These are phyloP conservation scores for Saguinus imperator DNA, from an alignment of 2,113 vertebrate genomes.

Conservation along the genomic window DNA sequence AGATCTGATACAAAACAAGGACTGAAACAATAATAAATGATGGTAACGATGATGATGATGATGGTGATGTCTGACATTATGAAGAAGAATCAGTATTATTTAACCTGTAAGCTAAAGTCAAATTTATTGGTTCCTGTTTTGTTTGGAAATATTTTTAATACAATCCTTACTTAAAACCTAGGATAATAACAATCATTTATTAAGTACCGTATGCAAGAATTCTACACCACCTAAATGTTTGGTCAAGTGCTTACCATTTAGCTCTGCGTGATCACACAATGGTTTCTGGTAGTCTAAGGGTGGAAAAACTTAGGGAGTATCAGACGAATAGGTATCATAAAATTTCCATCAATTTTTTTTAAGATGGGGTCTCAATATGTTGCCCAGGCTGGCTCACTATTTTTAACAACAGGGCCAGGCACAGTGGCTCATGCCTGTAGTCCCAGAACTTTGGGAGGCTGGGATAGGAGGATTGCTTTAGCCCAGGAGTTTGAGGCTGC, in stretches of 20 bases:
- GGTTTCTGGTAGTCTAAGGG: background rate
- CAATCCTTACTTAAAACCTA: background rate
- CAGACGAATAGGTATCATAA: background rate
- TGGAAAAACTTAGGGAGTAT: background rate
- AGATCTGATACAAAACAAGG: background rate
- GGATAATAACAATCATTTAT: background rate
- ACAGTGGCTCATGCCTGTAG: too few species aligned
- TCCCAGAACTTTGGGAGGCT: too few species aligned
- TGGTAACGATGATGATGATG: background rate
- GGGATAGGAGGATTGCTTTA: too few species aligned
- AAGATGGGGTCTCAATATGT: background rate
- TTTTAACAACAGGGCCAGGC: background rate
- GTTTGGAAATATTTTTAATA: background rate
- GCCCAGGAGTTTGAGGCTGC: too few species aligned
- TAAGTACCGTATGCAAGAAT: background rate
- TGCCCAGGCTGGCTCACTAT: background rate
- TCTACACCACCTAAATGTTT: background rate
- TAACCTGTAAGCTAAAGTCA: background rate
- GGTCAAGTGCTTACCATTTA: background rate
- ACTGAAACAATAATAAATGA: background rate
- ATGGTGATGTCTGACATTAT: background rate
- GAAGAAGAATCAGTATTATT: background rate
- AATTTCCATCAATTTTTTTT: background rate
- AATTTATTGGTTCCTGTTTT: background rate
- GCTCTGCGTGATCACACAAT: background rate